phyloP scores from a whole-genome alignment of 2,888 invertebrate species.

The Rhodophaea formosa region DNA sequence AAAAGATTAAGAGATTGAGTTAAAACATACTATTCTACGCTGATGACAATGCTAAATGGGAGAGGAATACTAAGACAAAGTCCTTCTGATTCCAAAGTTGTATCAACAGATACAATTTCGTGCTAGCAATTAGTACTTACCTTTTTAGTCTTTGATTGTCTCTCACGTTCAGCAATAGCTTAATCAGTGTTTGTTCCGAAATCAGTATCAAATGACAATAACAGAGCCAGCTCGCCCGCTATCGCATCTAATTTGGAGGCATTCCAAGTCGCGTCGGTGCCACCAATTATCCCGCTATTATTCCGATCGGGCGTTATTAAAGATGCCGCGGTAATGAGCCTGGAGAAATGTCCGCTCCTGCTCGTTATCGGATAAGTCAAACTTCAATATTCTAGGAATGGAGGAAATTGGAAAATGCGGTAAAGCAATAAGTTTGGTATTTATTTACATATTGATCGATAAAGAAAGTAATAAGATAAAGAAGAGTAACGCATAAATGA shows the following conservation, averaged over 20 bases:
- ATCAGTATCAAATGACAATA: slow-evolving; percentile 8
- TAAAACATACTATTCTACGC: too few relatives aligned
- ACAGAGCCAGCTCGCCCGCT: slow-evolving; percentile 29
- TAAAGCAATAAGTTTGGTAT: not conserved
- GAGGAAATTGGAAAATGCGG: not conserved
- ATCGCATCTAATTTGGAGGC: slow-evolving; percentile 53
- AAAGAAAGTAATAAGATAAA: too few relatives aligned
- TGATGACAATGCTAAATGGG: too few relatives aligned
- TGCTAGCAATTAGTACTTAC: too few relatives aligned
- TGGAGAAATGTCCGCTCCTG: slow-evolving; percentile 30
- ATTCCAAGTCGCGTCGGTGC: slow-evolving; percentile 47
- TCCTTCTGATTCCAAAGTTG: too few relatives aligned
- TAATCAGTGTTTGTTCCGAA: not conserved
- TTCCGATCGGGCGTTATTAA: slow-evolving; percentile 39
- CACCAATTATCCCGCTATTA: slow-evolving; percentile 44
- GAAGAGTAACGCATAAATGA: too few relatives aligned
- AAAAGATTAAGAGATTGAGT: too few relatives aligned
- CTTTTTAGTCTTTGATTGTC: too few relatives aligned
- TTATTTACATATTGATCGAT: not conserved
- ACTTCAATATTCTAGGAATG: slow-evolving; percentile 8
- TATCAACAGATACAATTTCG: too few relatives aligned
- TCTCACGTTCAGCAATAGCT: slow-evolving; percentile 1
- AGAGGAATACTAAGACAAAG: too few relatives aligned
- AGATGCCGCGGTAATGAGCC: slow-evolving; percentile 45
- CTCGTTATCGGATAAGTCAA: slow-evolving; percentile 6